Base-by-base conservation (phyloP, 1,140 invertebrate genomes). In the Apocrypta bakeri region DNA sequence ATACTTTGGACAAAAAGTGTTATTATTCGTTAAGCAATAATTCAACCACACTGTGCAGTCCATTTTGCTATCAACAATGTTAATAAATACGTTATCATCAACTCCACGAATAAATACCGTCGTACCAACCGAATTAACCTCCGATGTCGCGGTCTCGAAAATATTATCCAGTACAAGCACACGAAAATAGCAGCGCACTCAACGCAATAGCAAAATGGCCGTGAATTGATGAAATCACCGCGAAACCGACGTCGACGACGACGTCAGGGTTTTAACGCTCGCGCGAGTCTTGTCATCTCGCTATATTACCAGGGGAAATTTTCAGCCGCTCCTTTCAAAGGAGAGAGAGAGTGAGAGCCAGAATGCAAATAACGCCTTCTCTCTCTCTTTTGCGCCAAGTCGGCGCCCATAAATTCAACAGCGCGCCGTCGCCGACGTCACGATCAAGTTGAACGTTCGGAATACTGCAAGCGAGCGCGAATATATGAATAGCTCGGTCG, bases 361-460 rank as follows among this genome's bases (percentile, higher is more conserved):
- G 73, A 82, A 82, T 82, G 73, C 80, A 82, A 82, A 76, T 77
- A 76, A 69, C 40, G 40, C 27, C 31, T 11, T 29, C 61, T 48
- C 25, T 48, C 33, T 74, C 42, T 21, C 72, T 79, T 71, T 61
- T 63, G 12, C 31, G 72, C 56, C 33, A 33, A 48, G 37, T 56
- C 73, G 72, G 72, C 21, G 21, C 73, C 37, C 80, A 64, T 82
- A 82, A 76, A 82, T 77, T 82, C 73, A 69, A 27, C 64, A n/a
- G 31, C 37, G 37, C 27, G 8, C 25, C 73, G 8, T 29, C 73
- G 78, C 79, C 66, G 71, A 75, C 80, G 73, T 81, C 80, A 75
- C 80, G 80, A 81, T 81, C 73, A 81, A 81, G 73, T 81, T 81
- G 73, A 76, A 82, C 42, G 64, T 72, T 82, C 80, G 80, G 73